A percentile compares a stretch with the other conserved stretches of the same genome.
Conservation (phyloP, 2,888 invertebrate genomes). For the Electrophaes corylata region DNA sequence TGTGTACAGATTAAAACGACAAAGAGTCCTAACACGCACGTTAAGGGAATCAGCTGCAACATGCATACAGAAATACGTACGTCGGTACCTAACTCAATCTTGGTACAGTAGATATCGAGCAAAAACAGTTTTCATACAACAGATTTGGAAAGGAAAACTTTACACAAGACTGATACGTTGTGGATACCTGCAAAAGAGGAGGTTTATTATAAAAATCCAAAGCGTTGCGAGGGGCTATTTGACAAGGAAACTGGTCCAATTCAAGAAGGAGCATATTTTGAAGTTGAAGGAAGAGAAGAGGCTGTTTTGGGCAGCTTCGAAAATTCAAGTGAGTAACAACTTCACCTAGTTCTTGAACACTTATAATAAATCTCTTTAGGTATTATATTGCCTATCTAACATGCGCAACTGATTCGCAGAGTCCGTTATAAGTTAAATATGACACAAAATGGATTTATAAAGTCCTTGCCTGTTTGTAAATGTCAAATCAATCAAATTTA, state of each 20-base stretch:
- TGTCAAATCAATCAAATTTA: not conserved
- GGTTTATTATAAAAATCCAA: slow-evolving; percentile 65
- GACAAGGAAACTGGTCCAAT: slow-evolving; percentile 72
- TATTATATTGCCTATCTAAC: too few species aligned
- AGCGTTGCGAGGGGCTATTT: slow-evolving; percentile 76
- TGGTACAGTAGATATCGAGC: slow-evolving; percentile 55
- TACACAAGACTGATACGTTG: slow-evolving; percentile 63
- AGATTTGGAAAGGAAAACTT: slow-evolving; percentile 69
- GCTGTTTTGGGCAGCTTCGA: slow-evolving; percentile 81
- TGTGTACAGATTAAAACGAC: slow-evolving; percentile 62
- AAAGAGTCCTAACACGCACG: slow-evolving; percentile 45
- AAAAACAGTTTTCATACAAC: slow-evolving; percentile 64
- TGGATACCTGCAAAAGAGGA: slow-evolving; percentile 62
- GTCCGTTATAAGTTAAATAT: too few species aligned
- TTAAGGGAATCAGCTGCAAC: slow-evolving; percentile 56
- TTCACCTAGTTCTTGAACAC: too few species aligned
- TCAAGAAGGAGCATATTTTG: slow-evolving; percentile 68
- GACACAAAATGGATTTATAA: not conserved
- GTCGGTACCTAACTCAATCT: slow-evolving; percentile 58
- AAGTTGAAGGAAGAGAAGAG: slow-evolving; percentile 69
- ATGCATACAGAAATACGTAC: slow-evolving; percentile 65
- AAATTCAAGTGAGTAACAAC: slow-evolving; percentile 84
- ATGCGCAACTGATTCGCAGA: too few species aligned
- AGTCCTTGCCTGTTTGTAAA: not conserved
- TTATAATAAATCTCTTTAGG: too few species aligned